A percentile compares a stretch with the other conserved stretches of the same genome.
Evolutionary conservation across 2,113 vertebrate genomes (phyloP).

Genomic region (Thalassoma bifasciatum): DNA sequence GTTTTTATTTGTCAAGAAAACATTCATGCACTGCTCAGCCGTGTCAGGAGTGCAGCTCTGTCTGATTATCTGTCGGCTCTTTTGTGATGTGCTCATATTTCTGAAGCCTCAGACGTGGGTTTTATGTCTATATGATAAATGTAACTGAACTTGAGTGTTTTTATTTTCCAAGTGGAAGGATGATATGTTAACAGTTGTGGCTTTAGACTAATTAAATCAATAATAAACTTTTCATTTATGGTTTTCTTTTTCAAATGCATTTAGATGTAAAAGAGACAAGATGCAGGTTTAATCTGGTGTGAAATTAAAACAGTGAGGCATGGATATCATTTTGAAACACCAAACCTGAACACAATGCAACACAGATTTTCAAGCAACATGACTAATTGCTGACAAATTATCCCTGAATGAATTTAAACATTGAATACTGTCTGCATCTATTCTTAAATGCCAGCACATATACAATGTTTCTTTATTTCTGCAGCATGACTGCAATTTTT

Average conservation of each 20-base stretch:
- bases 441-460: not conserved
- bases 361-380: not conserved
- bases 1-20: constrained; percentile 77
- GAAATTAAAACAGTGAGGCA: not conserved
- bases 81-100: not conserved
- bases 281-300: not conserved
- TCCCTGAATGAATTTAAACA: not conserved
- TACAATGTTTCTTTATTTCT: not conserved
- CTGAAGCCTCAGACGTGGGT: constrained; percentile 18
- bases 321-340: not conserved
- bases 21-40: constrained; percentile 70
- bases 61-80: constrained; percentile 23
- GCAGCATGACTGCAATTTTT: not conserved
- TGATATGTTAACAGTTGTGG: not conserved
- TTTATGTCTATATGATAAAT: not conserved
- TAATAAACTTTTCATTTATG: not conserved
- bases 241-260: not conserved
- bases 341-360: not conserved
- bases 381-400: not conserved
- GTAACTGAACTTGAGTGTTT: constrained; percentile 1
- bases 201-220: not conserved
- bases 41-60: constrained; percentile 37
- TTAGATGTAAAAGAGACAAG: not conserved
- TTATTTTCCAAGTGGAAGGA: not conserved
- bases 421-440: constrained; percentile 3